Base-by-base conservation (phyloP, 2,888 invertebrate genomes). In the Euzetes globulus region DNA sequence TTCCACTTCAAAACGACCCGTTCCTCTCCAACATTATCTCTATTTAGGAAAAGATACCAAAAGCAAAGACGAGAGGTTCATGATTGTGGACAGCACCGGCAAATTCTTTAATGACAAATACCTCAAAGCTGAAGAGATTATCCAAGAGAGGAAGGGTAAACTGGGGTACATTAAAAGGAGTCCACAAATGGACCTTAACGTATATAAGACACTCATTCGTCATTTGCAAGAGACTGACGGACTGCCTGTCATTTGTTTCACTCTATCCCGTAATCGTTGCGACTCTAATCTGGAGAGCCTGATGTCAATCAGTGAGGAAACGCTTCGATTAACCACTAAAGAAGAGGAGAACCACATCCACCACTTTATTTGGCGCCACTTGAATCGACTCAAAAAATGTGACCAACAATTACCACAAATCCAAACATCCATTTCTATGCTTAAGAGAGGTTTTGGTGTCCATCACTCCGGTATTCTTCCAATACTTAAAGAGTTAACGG, bases 391-490 rank as follows among this genome's bases (percentile, higher is more conserved):
- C 9, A 96, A 95, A 81, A 90, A 90, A 70, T 88, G 90, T 0
- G 99, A 99, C 82, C 87, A 90, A 77, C 86, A 88, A 78, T 86
- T 99, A 72, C 98, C 98, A 0, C 99, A 99, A 86, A 85, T 86
- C 0, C 71, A 37, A 55, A 45, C 55, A 17, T 88, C 94, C 86
- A 86, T 87, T 79, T 87, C 88, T 73, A 86, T 89, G 58, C 81
- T 93, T 27, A 87, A 88, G 79, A 88, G 91, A 74, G 99, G 99
- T 1, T 91, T 99, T 77, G 99, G 97, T 0, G 90, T 99, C 4
- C 99, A 99, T 84, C 99, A 99, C 84, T 96, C 96, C 82, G 99
- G 99, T 15, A 94, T 99, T 79, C 84, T 99, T 76, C 99, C 99
- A 0, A 91, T 99, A 79, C 87, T 99, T n/a, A 99, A 98, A 82